Evolutionary conservation across 2,888 invertebrate genomes (phyloP), one percentile per base, ranked within the genome.

Genomic region (Lithophane socia): DNA sequence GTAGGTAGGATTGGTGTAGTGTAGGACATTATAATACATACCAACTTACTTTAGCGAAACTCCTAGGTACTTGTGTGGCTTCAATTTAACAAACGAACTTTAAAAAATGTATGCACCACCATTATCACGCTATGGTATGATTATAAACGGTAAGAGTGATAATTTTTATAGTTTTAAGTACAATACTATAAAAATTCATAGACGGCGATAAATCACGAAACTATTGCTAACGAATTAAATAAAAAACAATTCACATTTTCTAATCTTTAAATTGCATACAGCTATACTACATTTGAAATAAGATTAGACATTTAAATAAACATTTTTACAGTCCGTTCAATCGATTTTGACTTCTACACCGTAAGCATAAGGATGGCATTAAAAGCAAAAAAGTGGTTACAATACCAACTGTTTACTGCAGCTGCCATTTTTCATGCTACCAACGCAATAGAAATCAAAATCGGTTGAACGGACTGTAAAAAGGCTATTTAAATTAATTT

Each of bases 101-200:
- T 21, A 29, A 0, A 52, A 21, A 29, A 52, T 1, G 0, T 49
- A 67, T 29, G 29, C 12, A 13, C 18, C 66, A 49, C 9, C 21
- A 3, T 37, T 67, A 52, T n/a, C 37, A 52, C 5, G 21, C 21
- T 5, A 9, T 29, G 29, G 13, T 52, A 44, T 18, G 44, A 70
- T 54, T 37, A 47, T 42, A 47, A 49, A 56, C 13, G 29, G n/a
- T 7, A 49, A 29, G 18, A 52, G 21, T 52, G 42, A 72, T 64
- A 72, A n/a, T 13, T 79, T 77, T 58, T 58, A 79, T 79, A 29
- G n/a, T 49, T 78, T 66, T 60, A n/a, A n/a, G n/a, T n/a, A 79
- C 16, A 42, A 49, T 49, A 21, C 79, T 8, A 79, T 80, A 67
- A 63, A 77, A 54, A 56, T 8, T 24, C 42, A n/a, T 42, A 74